Percentiles rank a stretch among this genome's conserved stretches.
phyloP scores from a whole-genome alignment of 2,113 vertebrate genomes.

The Antigone vipio region DNA sequence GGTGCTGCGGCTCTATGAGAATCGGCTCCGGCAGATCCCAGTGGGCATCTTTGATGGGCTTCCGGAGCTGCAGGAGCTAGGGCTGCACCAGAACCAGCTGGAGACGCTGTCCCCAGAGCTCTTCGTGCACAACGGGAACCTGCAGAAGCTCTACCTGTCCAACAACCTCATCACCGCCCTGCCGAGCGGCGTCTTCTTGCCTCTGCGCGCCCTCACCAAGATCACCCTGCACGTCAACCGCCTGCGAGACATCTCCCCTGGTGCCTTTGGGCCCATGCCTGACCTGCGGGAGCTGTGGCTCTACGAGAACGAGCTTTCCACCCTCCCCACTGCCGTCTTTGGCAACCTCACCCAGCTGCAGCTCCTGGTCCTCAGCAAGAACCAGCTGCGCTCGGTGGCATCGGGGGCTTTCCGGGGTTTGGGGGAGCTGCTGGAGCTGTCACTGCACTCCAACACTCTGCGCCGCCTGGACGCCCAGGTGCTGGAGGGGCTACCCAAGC shows the following conservation, averaged over 20 bases:
- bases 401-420: slow-evolving; percentile 79
- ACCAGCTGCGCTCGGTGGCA: slow-evolving; percentile 79
- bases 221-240: slow-evolving; percentile 87
- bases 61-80: slow-evolving; percentile 78
- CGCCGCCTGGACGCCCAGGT: slow-evolving; percentile 69
- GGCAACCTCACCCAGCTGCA: slow-evolving; percentile 80
- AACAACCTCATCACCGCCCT: slow-evolving; percentile 81
- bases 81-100: slow-evolving; percentile 87
- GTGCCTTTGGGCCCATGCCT: slow-evolving; percentile 83
- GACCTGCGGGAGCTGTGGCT: slow-evolving; percentile 85
- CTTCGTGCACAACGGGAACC: slow-evolving; percentile 79
- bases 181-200: slow-evolving; percentile 81
- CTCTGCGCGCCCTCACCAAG: slow-evolving; percentile 76
- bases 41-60: slow-evolving; percentile 74
- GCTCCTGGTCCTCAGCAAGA: slow-evolving; percentile 87
- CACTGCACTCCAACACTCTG: slow-evolving; percentile 85
- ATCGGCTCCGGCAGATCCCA: slow-evolving; percentile 78
- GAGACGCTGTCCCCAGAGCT: slow-evolving; percentile 72
- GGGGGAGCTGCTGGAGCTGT: slow-evolving; percentile 80
- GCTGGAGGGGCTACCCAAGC: slow-evolving; percentile 75
- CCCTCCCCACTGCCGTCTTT: slow-evolving; percentile 78
- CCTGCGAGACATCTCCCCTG: slow-evolving; percentile 74
- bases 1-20: slow-evolving; percentile 83
- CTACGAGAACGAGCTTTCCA: slow-evolving; percentile 85
- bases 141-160: slow-evolving; percentile 87